phyloP scores from a whole-genome alignment of 2,888 invertebrate genomes.

The Netelia melanura region DNA sequence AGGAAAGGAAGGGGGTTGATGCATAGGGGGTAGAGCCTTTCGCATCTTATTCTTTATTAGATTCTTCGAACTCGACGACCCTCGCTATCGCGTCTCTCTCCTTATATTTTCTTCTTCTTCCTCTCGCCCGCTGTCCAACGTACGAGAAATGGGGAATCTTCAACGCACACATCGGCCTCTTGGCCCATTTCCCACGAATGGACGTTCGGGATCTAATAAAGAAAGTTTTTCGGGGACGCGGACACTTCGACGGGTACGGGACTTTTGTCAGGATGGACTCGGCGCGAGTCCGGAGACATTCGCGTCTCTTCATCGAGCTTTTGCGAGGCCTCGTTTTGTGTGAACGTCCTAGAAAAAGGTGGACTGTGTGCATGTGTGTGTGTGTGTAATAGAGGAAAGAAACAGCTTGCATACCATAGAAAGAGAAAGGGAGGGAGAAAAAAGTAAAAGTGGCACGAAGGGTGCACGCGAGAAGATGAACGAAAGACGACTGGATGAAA shows the following conservation, averaged over 20 bases:
- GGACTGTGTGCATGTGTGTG: background rate
- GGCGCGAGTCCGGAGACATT: conserved; percentile 6
- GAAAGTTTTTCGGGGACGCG: conserved; percentile 72
- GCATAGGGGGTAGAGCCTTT: conserved; percentile 8
- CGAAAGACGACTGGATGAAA: conserved; percentile 27
- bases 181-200: conserved; percentile 73
- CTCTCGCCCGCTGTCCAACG: conserved; percentile 52
- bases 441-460: conserved; percentile 44
- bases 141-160: conserved; percentile 43
- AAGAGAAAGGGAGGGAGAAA: conserved; percentile 17
- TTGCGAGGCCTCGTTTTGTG: background rate
- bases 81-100: conserved; percentile 38
- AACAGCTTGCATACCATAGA: conserved; percentile 25
- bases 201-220: conserved; percentile 79
- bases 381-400: conserved; percentile 8
- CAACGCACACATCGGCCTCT: conserved; percentile 54
- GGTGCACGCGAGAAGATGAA: conserved; percentile 25
- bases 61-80: conserved; percentile 51
- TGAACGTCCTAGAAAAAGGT: background rate
- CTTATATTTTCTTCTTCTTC: background rate
- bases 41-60: conserved; percentile 62
- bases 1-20: background rate
- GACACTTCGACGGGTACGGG: conserved; percentile 55
- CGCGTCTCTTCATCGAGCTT: conserved; percentile 7
- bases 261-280: conserved; percentile 62